Evolutionary conservation across 1,140 invertebrate genomes (phyloP), one percentile per base, ranked within the genome.

Genomic region (Wiebesia pumilae): DNA sequence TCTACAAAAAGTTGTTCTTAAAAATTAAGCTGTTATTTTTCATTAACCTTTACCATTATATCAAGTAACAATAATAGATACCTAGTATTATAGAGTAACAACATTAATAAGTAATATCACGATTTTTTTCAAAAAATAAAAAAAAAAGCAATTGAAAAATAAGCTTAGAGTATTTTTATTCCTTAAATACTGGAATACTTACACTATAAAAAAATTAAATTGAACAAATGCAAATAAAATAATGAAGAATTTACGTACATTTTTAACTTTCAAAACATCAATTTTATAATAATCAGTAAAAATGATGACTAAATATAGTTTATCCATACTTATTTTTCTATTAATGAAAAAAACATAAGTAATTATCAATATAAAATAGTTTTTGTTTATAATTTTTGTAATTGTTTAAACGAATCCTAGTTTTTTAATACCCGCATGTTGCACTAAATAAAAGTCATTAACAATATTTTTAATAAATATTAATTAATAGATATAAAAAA

Each of bases 21-120:
- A 71, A 9, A 69, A 71, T 82, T 82, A 27, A 82, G 40, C 3
- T 38, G 38, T 51, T 35, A 35, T 73, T 51, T 30, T 82, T 24
- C 14, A 69, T 30, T 75, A 43, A 75, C 3, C 9, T 75, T n/a
- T 43, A n/a, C 38, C 71, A 3, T 43, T 43, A 43, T 75, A 75
- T 43, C 27, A 43, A 75, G 12, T 38, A 43, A 75, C 24, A 38
- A 75, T 75, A 75, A n/a, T 43, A 24, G 4, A n/a, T 71, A 30
- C 1, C 54, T 33, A 47, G 12, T 82, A 51, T 78, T 19, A 79
- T 4, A 58, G 35, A 58, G 14, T 7, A 33, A 43, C 4, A 3
- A 65, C 27, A 0, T 1, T 47, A 73, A 4, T 51, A 54, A 71
- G 14, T 73, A 83, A 54, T 65, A 62, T 21, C 58, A 54, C 38